Evolutionary conservation across 2,113 vertebrate genomes (phyloP).

Genomic region (Muntiacus muntjak): DNA sequence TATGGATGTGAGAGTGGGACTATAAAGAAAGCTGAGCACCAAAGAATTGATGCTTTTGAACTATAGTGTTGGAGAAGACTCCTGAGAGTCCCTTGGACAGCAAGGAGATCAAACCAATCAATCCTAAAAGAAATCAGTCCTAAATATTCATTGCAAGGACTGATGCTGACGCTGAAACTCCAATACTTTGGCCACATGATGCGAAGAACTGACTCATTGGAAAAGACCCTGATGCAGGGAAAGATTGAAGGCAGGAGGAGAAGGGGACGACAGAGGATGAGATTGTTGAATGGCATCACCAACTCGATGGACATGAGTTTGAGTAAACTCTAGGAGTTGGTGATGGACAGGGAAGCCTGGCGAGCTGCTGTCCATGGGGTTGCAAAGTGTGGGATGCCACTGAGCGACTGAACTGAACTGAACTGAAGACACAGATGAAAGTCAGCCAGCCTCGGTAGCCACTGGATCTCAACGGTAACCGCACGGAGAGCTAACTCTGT

Average conservation of each 20-base stretch:
- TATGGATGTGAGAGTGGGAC: not conserved
- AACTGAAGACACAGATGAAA: not conserved
- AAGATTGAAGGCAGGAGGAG: not conserved
- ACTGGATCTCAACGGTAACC: not conserved
- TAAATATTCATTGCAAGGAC: not conserved
- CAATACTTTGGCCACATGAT: not conserved
- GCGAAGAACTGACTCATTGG: not conserved
- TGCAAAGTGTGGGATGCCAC: accelerated
- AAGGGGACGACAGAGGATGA: not conserved
- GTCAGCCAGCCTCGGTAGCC: not conserved
- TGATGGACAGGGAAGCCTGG: not conserved
- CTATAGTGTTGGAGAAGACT: not conserved
- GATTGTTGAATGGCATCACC: not conserved
- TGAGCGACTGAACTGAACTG: not conserved
- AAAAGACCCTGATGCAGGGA: not conserved
- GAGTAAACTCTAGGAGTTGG: not conserved
- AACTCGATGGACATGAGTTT: not conserved
- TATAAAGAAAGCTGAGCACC: not conserved
- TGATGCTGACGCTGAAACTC: not conserved
- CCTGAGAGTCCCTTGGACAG: not conserved
- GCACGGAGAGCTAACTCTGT: not conserved
- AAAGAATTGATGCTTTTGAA: not conserved
- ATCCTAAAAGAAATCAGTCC: not conserved
- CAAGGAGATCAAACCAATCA: not conserved
- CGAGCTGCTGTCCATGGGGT: not conserved